These are phyloP conservation scores for Pseudolaguvia tuberculata DNA, from an alignment of 2,113 vertebrate genomes.

Conservation along the genomic window DNA sequence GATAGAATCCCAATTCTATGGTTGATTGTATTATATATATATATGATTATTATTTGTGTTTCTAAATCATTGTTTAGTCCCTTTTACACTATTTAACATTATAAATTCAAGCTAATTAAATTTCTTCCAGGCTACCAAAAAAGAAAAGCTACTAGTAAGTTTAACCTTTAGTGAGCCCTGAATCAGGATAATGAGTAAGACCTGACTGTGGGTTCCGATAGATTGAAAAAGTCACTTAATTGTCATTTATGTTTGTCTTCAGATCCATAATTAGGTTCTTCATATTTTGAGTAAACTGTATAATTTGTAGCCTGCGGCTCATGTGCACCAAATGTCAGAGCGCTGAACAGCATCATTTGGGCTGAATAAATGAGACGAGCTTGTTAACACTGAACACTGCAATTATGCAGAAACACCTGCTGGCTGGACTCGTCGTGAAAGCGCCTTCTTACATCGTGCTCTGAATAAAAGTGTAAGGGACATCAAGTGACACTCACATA, in stretches of 20 bases:
- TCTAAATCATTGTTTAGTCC: too few species aligned
- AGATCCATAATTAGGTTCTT: constrained; percentile 31
- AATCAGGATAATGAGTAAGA: background rate
- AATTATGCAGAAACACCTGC: constrained; percentile 50
- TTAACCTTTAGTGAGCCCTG: too few species aligned
- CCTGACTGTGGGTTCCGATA: background rate
- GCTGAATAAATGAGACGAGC: constrained; percentile 45
- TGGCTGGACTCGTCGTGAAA: constrained; percentile 23
- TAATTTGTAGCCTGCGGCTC: constrained; percentile 18
- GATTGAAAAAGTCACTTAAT: constrained; percentile 16
- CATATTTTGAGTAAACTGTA: constrained; percentile 25
- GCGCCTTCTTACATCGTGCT: background rate
- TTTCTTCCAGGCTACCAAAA: too few species aligned
- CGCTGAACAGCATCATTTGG: constrained; percentile 47
- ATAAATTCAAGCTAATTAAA: too few species aligned
- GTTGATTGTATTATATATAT: too few species aligned
- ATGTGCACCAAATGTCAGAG: constrained; percentile 24
- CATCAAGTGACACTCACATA: background rate
- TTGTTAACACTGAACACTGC: constrained; percentile 45
- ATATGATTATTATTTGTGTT: too few species aligned
- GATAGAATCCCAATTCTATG: too few species aligned
- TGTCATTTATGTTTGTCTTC: constrained; percentile 22
- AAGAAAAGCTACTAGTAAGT: too few species aligned
- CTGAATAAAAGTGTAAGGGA: background rate
- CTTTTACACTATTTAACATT: too few species aligned